These are phyloP conservation scores for Acanthosepion esculentum DNA, from an alignment of 2,888 invertebrate genomes.

Conservation along the genomic window DNA sequence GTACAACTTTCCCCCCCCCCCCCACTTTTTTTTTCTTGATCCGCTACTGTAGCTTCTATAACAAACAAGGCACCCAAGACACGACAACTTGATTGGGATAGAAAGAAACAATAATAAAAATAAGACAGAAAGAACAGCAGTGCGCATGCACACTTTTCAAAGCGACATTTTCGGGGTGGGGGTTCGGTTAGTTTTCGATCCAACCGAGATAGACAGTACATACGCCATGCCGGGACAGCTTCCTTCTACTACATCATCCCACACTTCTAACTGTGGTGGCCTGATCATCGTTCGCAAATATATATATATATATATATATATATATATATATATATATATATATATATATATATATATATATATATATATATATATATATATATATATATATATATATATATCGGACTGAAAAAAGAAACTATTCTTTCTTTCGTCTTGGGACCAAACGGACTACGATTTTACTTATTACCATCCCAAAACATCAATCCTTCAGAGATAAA, in stretches of 20 bases:
- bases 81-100: background rate
- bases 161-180: background rate
- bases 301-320: background rate
- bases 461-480: no score
- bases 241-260: background rate
- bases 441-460: no score
- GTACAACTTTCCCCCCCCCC: background rate
- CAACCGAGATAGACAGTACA: background rate
- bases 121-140: background rate
- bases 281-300: background rate
- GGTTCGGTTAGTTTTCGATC: background rate
- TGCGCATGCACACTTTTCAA: conserved; percentile 18
- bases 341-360: no score
- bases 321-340: no score
- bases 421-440: no score
- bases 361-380: no score
- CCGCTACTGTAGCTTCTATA: background rate
- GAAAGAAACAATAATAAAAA: background rate
- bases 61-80: background rate
- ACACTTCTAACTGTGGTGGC: background rate
- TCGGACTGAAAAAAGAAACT: no score
- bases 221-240: background rate
- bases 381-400: no score
- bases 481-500: no score
- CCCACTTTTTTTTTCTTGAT: no score